Percentiles rank a stretch among this genome's conserved stretches.
Evolutionary conservation across 1,140 invertebrate species (phyloP).

Genomic region (Eriocheir sinensis): DNA sequence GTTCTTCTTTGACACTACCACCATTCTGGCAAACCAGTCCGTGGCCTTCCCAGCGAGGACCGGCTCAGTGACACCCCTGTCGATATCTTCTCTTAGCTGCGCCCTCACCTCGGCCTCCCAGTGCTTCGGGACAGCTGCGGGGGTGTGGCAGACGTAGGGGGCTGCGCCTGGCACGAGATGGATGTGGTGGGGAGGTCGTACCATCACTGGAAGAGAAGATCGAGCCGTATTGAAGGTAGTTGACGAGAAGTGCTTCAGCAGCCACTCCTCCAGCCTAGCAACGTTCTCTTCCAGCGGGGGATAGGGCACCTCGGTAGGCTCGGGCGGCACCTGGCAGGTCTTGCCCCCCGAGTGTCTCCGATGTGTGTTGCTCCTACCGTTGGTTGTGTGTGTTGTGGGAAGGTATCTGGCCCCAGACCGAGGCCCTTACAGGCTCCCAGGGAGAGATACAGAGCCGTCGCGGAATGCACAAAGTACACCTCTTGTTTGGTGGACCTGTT

Average conservation of each 20-base stretch:
- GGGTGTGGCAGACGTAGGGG: slow-evolving; percentile 45
- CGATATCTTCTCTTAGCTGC: slow-evolving; percentile 14
- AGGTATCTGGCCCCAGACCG: not conserved
- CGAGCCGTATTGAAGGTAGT: not conserved
- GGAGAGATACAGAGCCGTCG: not conserved
- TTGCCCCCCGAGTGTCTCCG: not conserved
- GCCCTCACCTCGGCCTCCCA: slow-evolving; percentile 57
- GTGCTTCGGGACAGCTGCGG: slow-evolving; percentile 30
- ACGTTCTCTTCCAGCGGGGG: slow-evolving; percentile 41
- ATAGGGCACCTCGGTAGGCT: not conserved
- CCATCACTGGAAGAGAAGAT: slow-evolving; percentile 46
- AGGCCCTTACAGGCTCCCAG: slow-evolving; percentile 1
- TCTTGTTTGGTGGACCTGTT: not conserved
- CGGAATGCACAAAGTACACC: not conserved
- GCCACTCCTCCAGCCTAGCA: not conserved
- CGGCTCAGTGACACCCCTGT: slow-evolving; percentile 5
- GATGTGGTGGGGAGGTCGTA: slow-evolving; percentile 17
- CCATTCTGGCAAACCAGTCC: slow-evolving; percentile 63
- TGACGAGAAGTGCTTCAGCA: slow-evolving; percentile 30
- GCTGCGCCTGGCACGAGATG: slow-evolving; percentile 25
- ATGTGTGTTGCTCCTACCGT: not conserved
- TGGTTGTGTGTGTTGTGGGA: not conserved
- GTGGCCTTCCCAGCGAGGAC: slow-evolving; percentile 50
- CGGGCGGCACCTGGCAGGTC: too few species aligned
- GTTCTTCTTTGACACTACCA: slow-evolving; percentile 48